These are phyloP conservation scores for Heliconius hewitsoni DNA, from an alignment of 1,140 invertebrate genomes.

Conservation along the genomic window DNA sequence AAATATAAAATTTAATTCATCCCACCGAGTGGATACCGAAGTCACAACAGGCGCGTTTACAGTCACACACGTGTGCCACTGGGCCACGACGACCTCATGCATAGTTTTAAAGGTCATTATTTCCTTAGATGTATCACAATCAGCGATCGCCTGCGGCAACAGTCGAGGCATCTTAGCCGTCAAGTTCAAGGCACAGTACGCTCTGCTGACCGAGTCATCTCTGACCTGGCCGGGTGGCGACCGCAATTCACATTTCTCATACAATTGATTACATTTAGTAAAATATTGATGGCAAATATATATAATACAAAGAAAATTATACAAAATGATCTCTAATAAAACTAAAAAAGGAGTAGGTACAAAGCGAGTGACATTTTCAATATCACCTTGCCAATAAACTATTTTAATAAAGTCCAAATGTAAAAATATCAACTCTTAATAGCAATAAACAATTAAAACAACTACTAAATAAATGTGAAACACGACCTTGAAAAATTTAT, in stretches of 20 bases:
- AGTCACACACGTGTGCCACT: no score
- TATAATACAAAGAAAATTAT: background rate
- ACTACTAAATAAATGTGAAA: slow-evolving; percentile 17
- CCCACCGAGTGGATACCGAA: no score
- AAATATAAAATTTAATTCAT: no score
- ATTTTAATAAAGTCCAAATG: slow-evolving; percentile 3
- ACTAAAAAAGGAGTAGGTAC: background rate
- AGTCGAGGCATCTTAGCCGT: slow-evolving; percentile 27
- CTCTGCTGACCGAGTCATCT: slow-evolving; percentile 44
- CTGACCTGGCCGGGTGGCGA: slow-evolving; percentile 30
- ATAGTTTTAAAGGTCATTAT: slow-evolving; percentile 28
- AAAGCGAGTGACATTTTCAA: background rate
- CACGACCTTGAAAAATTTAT: slow-evolving; percentile 19
- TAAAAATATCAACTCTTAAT: slow-evolving; percentile 16
- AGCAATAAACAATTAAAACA: slow-evolving; percentile 28
- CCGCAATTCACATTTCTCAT: slow-evolving; percentile 4
- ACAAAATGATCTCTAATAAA: background rate
- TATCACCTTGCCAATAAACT: slow-evolving; percentile 8
- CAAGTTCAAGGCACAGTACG: slow-evolving; percentile 47
- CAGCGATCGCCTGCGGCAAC: slow-evolving; percentile 26
- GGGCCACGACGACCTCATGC: background rate
- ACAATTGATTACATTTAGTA: background rate
- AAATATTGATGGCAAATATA: background rate
- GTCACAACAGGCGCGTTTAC: no score
- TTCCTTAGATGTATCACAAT: slow-evolving; percentile 33